phyloP scores from a whole-genome alignment of 2,888 invertebrate genomes.

The Agriopis marginaria region DNA sequence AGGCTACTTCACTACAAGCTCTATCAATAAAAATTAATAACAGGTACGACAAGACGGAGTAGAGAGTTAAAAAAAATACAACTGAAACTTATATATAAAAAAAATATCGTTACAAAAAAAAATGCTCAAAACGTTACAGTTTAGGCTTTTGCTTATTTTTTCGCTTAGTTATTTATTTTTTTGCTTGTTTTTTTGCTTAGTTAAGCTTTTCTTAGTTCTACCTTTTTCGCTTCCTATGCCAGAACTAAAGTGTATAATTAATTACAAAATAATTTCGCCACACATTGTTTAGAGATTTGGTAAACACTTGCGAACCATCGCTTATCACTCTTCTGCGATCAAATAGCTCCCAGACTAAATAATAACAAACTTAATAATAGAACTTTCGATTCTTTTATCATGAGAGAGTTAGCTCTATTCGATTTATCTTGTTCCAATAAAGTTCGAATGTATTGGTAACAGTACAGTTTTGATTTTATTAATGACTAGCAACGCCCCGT shows the following conservation, averaged over 20 bases:
- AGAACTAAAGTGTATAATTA: constrained; percentile 1
- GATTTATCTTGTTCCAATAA: neutral
- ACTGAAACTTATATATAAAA: too few relatives aligned
- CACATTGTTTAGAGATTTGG: constrained; percentile 15
- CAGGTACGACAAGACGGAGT: too few relatives aligned
- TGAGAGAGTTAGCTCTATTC: neutral
- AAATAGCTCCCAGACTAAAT: constrained; percentile 43
- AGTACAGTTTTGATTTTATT: too few relatives aligned
- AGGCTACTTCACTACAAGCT: too few relatives aligned
- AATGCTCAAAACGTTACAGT: too few relatives aligned
- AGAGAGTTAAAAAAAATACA: too few relatives aligned
- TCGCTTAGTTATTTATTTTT: too few relatives aligned
- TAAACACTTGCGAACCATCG: constrained; percentile 38
- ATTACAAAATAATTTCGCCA: constrained; percentile 18
- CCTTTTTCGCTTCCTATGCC: neutral
- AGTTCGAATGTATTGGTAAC: neutral
- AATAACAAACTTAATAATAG: constrained; percentile 39
- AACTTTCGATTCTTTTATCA: constrained; percentile 14
- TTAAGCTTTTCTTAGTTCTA: neutral
- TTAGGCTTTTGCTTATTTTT: too few relatives aligned
- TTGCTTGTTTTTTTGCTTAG: too few relatives aligned
- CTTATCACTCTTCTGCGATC: constrained; percentile 34
- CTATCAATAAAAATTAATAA: too few relatives aligned
- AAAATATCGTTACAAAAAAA: too few relatives aligned
- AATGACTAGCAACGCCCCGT: too few relatives aligned